These are phyloP conservation scores for Crenichthys baileyi DNA, from an alignment of 2,797 vertebrate species.

Conservation along the genomic window DNA sequence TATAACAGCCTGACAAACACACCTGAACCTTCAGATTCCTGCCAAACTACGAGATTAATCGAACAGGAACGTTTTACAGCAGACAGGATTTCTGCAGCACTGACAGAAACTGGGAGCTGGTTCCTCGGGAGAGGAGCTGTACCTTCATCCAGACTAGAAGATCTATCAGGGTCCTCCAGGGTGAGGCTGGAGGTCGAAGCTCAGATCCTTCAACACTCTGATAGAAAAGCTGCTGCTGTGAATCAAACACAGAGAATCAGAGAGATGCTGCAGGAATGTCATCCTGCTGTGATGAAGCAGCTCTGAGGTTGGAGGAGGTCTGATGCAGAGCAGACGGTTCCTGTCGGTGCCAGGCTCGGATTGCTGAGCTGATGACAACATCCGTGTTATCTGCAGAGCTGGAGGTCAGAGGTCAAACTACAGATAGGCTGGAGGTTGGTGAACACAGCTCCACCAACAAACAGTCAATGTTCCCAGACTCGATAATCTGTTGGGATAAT, in stretches of 20 bases:
- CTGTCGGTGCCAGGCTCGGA: not conserved
- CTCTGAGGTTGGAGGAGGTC: not conserved
- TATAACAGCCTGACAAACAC: not conserved
- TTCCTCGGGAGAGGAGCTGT: too few species aligned
- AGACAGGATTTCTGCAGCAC: too few species aligned
- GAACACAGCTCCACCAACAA: not conserved
- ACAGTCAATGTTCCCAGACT: not conserved
- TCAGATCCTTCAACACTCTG: too few species aligned
- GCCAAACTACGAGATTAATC: too few species aligned
- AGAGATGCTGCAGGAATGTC: not conserved
- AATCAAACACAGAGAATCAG: too few species aligned
- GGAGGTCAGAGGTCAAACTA: slow-evolving; percentile 11
- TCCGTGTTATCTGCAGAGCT: slow-evolving; percentile 1
- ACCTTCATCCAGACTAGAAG: too few species aligned
- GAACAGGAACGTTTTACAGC: too few species aligned
- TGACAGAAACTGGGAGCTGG: too few species aligned
- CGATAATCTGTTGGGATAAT: too few species aligned
- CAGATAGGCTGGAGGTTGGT: not conserved
- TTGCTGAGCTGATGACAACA: not conserved
- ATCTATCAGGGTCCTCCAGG: too few species aligned
- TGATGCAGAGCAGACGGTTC: not conserved
- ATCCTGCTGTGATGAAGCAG: not conserved
- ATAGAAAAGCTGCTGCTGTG: too few species aligned
- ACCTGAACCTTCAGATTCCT: not conserved
- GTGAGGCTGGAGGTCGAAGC: too few species aligned